Percentiles rank a stretch among this genome's conserved stretches.
Evolutionary conservation across 2,797 vertebrate species (phyloP).

Genomic region (Synanceia verrucosa): DNA sequence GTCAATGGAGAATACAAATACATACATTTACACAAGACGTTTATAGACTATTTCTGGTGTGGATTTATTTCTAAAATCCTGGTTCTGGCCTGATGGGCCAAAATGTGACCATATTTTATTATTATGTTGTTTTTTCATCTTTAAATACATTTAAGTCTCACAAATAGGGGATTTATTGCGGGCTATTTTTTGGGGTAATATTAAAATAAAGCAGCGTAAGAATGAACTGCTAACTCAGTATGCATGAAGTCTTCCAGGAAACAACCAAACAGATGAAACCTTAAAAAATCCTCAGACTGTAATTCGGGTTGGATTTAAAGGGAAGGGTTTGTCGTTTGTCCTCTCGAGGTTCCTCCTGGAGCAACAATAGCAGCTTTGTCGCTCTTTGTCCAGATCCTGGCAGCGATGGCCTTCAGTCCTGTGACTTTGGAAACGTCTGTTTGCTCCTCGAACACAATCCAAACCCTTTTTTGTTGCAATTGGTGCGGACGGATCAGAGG

Average conservation of each 20-base stretch:
- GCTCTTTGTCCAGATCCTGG: constrained; percentile 61
- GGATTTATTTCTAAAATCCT: background rate
- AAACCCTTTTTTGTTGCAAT: background rate
- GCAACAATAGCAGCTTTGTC: constrained; percentile 72
- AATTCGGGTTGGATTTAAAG: background rate
- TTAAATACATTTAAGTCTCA: background rate
- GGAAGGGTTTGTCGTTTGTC: constrained; percentile 55
- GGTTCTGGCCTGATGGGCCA: too few species aligned
- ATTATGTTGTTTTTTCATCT: background rate
- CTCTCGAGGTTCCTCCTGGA: constrained; percentile 48
- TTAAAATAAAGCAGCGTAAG: background rate
- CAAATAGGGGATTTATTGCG: background rate
- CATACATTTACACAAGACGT: too few species aligned
- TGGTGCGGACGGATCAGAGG: constrained; percentile 40
- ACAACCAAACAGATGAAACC: too few species aligned
- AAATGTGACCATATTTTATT: too few species aligned
- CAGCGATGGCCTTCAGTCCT: constrained; percentile 70
- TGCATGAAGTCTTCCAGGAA: too few species aligned
- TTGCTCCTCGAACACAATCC: constrained; percentile 31
- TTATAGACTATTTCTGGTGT: too few species aligned
- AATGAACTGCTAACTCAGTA: background rate
- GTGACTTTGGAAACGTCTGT: constrained; percentile 68
- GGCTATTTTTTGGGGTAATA: background rate
- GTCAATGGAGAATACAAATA: too few species aligned
- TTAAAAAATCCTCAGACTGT: background rate